phyloP scores from a whole-genome alignment of 2,797 vertebrate genomes.

The Semotilus atromaculatus region DNA sequence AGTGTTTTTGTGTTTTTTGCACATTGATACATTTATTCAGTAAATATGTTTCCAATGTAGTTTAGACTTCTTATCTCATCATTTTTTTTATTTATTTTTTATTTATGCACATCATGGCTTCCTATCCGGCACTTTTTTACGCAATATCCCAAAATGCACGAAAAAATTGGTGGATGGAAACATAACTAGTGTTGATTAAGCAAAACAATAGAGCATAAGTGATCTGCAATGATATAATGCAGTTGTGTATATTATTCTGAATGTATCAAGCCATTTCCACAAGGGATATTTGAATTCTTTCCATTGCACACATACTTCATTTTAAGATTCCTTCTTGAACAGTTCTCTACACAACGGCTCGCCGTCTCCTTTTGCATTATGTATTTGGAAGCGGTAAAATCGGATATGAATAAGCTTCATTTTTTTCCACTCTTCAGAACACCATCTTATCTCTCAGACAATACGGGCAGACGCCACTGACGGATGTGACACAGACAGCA shows the following conservation, averaged over 20 bases:
- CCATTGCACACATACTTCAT: neutral
- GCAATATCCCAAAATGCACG: too few species aligned
- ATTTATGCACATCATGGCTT: neutral
- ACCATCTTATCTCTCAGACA: constrained; percentile 58
- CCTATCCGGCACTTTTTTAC: neutral
- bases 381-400: constrained; percentile 38
- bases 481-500: constrained; percentile 60
- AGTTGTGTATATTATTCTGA: neutral
- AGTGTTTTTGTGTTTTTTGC: neutral
- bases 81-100: too few species aligned
- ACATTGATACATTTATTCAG: neutral
- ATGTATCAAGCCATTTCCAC: neutral
- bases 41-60: neutral
- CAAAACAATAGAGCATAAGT: neutral
- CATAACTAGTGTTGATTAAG: neutral
- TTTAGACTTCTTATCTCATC: neutral
- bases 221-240: neutral
- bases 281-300: neutral
- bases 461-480: constrained; percentile 50
- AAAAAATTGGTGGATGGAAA: neutral
- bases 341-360: neutral
- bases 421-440: constrained; percentile 51
- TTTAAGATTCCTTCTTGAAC: neutral
- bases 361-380: neutral
- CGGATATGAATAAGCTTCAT: constrained; percentile 45